Percentiles rank a stretch among this genome's conserved stretches.
Evolutionary conservation across 2,113 vertebrate genomes (phyloP).

Genomic region (Dasyprocta punctata): DNA sequence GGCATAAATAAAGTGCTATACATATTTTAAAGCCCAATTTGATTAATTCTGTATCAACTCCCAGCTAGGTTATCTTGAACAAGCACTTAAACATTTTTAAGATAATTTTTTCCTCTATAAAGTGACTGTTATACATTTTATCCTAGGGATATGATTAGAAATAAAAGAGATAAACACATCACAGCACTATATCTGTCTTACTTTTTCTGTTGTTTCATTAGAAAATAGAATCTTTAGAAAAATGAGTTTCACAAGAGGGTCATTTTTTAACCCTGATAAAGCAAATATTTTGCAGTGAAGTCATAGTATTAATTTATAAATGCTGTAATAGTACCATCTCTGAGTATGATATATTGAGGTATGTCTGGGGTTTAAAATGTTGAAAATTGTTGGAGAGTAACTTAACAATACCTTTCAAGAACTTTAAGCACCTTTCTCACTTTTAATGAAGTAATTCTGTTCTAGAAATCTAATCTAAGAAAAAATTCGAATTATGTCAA

Average conservation of each 20-base stretch:
- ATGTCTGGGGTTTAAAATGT: not conserved
- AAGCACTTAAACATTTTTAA: not conserved
- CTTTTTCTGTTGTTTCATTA: not conserved
- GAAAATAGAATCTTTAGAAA: not conserved
- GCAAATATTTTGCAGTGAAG: constrained; percentile 12
- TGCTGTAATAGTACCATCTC: not conserved
- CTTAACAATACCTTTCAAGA: not conserved
- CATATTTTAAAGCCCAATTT: not conserved
- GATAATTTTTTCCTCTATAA: not conserved
- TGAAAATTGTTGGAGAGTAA: not conserved
- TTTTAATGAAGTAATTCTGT: not conserved
- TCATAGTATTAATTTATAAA: not conserved
- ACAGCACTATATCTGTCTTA: not conserved
- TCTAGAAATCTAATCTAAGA: not conserved
- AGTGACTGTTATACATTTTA: not conserved
- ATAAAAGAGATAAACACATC: not conserved
- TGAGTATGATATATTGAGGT: not conserved
- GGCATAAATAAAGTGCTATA: not conserved
- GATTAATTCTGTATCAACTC: not conserved
- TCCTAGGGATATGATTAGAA: not conserved
- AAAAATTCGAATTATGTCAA: not conserved
- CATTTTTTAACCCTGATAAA: not conserved
- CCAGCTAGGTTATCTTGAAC: not conserved
- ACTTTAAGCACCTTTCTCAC: not conserved
- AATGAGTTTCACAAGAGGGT: not conserved